These are phyloP conservation scores for Odontamblyopus rebecca DNA, from an alignment of 2,797 vertebrate species.

Conservation along the genomic window DNA sequence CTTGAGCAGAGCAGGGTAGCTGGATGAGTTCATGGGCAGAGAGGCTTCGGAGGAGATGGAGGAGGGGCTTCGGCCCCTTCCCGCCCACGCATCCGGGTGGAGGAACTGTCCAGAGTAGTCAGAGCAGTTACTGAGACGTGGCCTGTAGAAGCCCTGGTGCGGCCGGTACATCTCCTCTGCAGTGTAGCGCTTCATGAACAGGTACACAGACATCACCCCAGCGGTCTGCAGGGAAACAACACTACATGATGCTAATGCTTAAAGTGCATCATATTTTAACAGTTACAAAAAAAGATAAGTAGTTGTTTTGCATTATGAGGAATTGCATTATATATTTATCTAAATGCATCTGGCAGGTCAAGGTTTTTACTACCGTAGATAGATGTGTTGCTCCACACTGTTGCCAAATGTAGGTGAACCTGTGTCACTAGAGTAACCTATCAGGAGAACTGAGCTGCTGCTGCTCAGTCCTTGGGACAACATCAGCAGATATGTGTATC, in stretches of 20 bases:
- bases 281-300: too few relatives aligned
- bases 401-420: too few relatives aligned
- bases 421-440: too few relatives aligned
- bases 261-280: too few relatives aligned
- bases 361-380: too few relatives aligned
- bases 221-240: conserved; percentile 72
- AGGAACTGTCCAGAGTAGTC: conserved; percentile 91
- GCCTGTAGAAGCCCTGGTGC: conserved; percentile 85
- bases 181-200: conserved; percentile 94
- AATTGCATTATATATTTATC: too few relatives aligned
- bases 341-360: too few relatives aligned
- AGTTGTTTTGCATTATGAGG: too few relatives aligned
- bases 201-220: conserved; percentile 91
- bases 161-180: conserved; percentile 89
- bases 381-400: too few relatives aligned
- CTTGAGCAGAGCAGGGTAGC: conserved; percentile 88
- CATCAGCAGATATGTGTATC: too few relatives aligned
- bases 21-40: conserved; percentile 88
- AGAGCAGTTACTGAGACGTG: conserved; percentile 91
- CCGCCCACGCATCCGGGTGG: conserved; percentile 84
- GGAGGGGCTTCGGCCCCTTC: conserved; percentile 85
- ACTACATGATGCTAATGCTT: not conserved
- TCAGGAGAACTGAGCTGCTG: too few relatives aligned
- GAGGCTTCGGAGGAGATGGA: conserved; percentile 89
- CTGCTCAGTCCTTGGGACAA: too few relatives aligned